Evolutionary conservation across 2,797 vertebrate species (phyloP), one percentile per base, ranked within the genome.

Genomic region (Lepidocolaptes lacrymiger): DNA sequence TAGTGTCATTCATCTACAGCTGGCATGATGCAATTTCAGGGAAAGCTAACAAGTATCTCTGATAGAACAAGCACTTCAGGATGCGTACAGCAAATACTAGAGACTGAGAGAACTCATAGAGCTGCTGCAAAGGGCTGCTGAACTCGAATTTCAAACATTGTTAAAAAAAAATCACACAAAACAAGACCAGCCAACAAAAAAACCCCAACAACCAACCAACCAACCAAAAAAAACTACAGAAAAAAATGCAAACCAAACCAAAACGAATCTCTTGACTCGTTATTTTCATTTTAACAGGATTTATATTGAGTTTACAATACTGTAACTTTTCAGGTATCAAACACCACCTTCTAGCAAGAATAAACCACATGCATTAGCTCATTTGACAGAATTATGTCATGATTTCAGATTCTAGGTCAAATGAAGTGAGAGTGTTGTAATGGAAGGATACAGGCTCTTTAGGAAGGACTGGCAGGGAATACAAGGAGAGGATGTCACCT

Each of bases 291-390:
- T 48, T 46, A 51, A 34, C 7, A 49, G 6, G 12, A 20, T 88
- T 92, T 22, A 67, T 41, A 32, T 17, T 7, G 30, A 5, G 3
- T 46, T 89, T 80, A 20, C 1, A 4, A 27, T 49, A 37, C 14
- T 69, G 4, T 16, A 89, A 54, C 15, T 75, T 88, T 79, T 59
- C 49, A 62, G 16, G 21, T 46, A n/a, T 71, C 18, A 63, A 3
- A 5, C 6, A 5, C 20, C 3, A 3, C 8, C 7, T 48, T 62
- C 37, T 54, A 32, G 26, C 0, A 0, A 61, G 48, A 85, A 49
- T 52, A 61, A 73, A 24, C 4, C 8, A 62, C 0, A 0, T 41
- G 10, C 2, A 26, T 3, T 41, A 26, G 18, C 5, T 75, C 44
- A 28, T 75, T 54, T 62, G 3, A 36, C 4, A 85, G 22, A 58